Evolutionary conservation across 1,140 invertebrate species (phyloP).

Genomic region (Tyrophagus putrescentiae): DNA sequence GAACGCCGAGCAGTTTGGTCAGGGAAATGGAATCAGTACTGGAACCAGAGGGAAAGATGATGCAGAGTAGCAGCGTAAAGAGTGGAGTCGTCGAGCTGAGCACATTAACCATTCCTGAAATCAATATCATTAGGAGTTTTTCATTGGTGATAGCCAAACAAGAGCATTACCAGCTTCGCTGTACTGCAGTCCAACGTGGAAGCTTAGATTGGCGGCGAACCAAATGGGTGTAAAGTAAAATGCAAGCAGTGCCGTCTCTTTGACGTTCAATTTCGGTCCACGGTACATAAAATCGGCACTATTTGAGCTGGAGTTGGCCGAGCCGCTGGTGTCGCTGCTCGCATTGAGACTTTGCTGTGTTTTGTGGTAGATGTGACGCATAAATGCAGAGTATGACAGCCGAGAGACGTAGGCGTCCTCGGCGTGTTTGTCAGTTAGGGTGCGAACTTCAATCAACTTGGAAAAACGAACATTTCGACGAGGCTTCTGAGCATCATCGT

Average conservation of each 20-base stretch:
- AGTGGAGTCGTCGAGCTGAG: slow-evolving; percentile 65
- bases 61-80: slow-evolving; percentile 62
- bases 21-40: slow-evolving; percentile 60
- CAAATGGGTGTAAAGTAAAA: slow-evolving; percentile 34
- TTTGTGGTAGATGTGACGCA: not conserved
- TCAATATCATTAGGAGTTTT: too few species aligned
- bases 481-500: not conserved
- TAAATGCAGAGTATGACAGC: slow-evolving; percentile 48
- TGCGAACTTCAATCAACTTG: slow-evolving; percentile 55
- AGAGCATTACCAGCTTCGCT: slow-evolving; percentile 56
- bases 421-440: slow-evolving; percentile 46
- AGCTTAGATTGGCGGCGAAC: slow-evolving; percentile 64
- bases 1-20: slow-evolving; percentile 56
- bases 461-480: slow-evolving; percentile 52
- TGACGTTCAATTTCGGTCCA: not conserved
- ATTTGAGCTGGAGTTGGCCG: not conserved
- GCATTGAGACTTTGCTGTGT: not conserved
- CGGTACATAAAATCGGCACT: not conserved
- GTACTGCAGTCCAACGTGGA: slow-evolving; percentile 57
- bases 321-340: not conserved
- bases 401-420: slow-evolving; percentile 64
- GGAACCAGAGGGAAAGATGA: slow-evolving; percentile 56
- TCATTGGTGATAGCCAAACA: too few species aligned
- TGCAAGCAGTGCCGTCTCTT: slow-evolving; percentile 5
- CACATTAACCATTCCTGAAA: slow-evolving; percentile 62